Conservation (phyloP, 2,888 invertebrate species). For the Brachypalpus laphriformis region DNA sequence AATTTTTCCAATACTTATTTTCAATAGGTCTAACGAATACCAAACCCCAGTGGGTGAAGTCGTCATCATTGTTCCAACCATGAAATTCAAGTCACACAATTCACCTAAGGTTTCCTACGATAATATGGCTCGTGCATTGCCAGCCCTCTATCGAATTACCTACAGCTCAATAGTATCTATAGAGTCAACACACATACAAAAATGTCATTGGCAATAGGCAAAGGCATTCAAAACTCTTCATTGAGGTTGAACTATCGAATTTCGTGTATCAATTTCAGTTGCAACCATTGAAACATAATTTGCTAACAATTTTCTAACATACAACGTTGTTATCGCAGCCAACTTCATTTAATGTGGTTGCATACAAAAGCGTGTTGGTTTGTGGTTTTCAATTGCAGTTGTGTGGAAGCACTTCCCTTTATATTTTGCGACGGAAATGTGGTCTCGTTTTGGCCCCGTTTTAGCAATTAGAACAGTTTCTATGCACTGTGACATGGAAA, state of each 20-base stretch:
- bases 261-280: conserved; percentile 33
- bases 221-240: background rate
- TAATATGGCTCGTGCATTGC: conserved; percentile 14
- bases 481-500: conserved; percentile 29
- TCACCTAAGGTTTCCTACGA: conserved; percentile 7
- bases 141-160: conserved; percentile 15
- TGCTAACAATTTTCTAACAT: conserved; percentile 57
- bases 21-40: background rate
- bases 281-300: conserved; percentile 56
- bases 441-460: conserved; percentile 39
- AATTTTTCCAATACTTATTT: too few species aligned
- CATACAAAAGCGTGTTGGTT: conserved; percentile 29
- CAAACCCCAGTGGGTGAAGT: background rate
- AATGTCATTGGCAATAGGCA: background rate
- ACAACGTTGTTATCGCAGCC: conserved; percentile 1
- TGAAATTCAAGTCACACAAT: conserved; percentile 6
- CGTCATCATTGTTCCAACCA: background rate
- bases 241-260: conserved; percentile 23
- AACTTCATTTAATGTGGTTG: conserved; percentile 33
- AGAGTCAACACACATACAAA: background rate
- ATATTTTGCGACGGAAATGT: conserved; percentile 59
- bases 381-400: conserved; percentile 29
- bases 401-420: conserved; percentile 24
- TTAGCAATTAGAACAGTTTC: conserved; percentile 34
- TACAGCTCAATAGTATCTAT: conserved; percentile 4